Base-by-base conservation (phyloP, 1,140 invertebrate species). In the Frieseomelitta varia region DNA sequence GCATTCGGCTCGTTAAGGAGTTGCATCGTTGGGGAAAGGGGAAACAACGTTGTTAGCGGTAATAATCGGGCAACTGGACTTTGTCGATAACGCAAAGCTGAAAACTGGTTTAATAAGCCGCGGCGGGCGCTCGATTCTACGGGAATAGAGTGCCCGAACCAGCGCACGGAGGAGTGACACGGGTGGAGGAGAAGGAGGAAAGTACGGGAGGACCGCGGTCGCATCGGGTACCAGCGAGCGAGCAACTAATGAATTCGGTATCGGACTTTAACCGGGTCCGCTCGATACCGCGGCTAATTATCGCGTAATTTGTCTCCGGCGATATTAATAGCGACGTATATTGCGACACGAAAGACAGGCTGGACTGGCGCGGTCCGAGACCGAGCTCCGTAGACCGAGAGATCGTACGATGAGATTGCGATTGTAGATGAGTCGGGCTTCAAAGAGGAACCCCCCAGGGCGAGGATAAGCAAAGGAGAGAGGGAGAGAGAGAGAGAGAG, bases 381-480 rank as follows among this genome's bases (percentile, higher is more conserved):
- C 27, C 14, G 14, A 71, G 74, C 80, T 55, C 55, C 73, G 55
- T 30, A 58, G 30, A 75, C 27, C 53, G 55, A 27, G 87, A 90
- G 91, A 91, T 91, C 90, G 90, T 85, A 85, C 85, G 88, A 90
- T 74, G 84, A 91, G 91, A 92, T 91, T 91, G 89, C 89, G 91
- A 92, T 92, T 91, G 87, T 90, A 87, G 89, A 92, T 90, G 87
- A 90, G 82, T 80, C 87, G 81, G 86, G 85, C 84, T 88, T 91
- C 88, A 91, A 91, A 92, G 90, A 88, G 88, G 86, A 86, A 76
- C 87, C 85, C 84, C 88, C 87, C 82, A 75, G 84, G 79, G 87
- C 71, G 80, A 84, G 67, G 78, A 85, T 86, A 83, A 86, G 89
- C 83, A 69, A 81, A 90, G 80, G 81, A 84, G 86, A 79, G 84